These are phyloP conservation scores for Acronicta psi DNA, from an alignment of 2,888 invertebrate species.

Conservation along the genomic window DNA sequence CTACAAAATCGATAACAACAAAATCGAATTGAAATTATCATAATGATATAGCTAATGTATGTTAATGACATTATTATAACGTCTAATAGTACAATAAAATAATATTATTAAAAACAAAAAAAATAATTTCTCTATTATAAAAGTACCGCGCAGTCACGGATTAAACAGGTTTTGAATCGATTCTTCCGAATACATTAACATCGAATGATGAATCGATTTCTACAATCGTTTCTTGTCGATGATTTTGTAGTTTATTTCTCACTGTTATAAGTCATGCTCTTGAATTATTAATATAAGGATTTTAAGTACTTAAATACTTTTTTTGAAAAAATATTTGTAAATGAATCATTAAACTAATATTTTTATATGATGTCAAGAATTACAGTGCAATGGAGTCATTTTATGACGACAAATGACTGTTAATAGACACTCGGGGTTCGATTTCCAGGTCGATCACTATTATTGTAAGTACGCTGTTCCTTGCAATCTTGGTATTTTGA, in stretches of 20 bases:
- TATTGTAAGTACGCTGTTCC: too few species aligned
- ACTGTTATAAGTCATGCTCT: conserved; percentile 33
- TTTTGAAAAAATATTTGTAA: conserved; percentile 15
- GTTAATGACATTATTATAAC: conserved; percentile 69
- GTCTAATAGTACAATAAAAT: conserved; percentile 67
- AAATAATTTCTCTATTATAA: conserved; percentile 64
- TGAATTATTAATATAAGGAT: conserved; percentile 54
- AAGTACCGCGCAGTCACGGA: conserved; percentile 60
- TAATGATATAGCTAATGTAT: conserved; percentile 52
- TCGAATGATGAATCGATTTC: conserved; percentile 75
- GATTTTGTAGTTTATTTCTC: conserved; percentile 56
- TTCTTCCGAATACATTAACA: conserved; percentile 69
- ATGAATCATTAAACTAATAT: conserved; percentile 13
- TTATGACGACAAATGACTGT: too few species aligned
- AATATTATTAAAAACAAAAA: conserved; percentile 49
- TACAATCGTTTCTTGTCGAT: conserved; percentile 57
- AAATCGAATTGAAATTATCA: conserved; percentile 36
- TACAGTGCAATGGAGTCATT: conserved; percentile 3
- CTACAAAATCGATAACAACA: conserved; percentile 30
- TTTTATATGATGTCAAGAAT: too few species aligned
- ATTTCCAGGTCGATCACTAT: too few species aligned
- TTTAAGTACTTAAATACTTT: conserved; percentile 45
- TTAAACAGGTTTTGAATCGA: conserved; percentile 68
- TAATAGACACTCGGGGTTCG: too few species aligned
- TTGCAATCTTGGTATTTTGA: too few species aligned